Evolutionary conservation across 2,797 vertebrate genomes (phyloP).

Genomic region (Threskiornis aethiopicus): DNA sequence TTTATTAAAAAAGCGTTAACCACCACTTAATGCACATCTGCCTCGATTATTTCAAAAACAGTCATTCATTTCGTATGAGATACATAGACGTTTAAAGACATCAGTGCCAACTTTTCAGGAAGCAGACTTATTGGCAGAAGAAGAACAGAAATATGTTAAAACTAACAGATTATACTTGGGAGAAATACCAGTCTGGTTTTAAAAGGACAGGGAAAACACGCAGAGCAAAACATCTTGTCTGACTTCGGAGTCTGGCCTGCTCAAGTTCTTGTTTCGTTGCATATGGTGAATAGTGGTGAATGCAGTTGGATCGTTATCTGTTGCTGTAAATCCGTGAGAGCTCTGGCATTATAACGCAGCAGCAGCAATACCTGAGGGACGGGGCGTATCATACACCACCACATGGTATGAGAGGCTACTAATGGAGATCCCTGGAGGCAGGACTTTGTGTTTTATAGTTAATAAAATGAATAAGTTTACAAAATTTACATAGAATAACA

Average conservation of each 20-base stretch:
- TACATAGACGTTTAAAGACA: not conserved
- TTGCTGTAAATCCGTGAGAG: not conserved
- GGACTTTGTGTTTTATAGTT: not conserved
- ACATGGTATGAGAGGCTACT: not conserved
- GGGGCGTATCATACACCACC: not conserved
- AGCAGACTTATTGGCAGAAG: constrained; percentile 32
- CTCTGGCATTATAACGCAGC: not conserved
- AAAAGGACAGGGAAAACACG: not conserved
- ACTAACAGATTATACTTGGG: not conserved
- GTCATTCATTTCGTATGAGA: not conserved
- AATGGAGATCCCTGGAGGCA: not conserved
- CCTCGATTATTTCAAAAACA: not conserved
- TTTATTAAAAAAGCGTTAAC: constrained; percentile 21
- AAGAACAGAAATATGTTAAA: constrained; percentile 23
- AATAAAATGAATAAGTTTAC: not conserved
- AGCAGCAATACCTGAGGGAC: not conserved
- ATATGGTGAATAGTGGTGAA: not conserved
- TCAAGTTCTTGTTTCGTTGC: not conserved
- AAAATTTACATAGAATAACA: not conserved
- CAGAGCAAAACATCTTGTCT: constrained; percentile 9
- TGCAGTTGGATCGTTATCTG: not conserved
- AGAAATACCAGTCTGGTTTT: constrained; percentile 24
- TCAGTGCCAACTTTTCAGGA: constrained; percentile 28
- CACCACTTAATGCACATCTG: constrained; percentile 46
- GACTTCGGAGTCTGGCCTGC: not conserved